Evolutionary conservation across 2,888 invertebrate genomes (phyloP), one percentile per base, ranked within the genome.

Genomic region (Noctua pronuba): DNA sequence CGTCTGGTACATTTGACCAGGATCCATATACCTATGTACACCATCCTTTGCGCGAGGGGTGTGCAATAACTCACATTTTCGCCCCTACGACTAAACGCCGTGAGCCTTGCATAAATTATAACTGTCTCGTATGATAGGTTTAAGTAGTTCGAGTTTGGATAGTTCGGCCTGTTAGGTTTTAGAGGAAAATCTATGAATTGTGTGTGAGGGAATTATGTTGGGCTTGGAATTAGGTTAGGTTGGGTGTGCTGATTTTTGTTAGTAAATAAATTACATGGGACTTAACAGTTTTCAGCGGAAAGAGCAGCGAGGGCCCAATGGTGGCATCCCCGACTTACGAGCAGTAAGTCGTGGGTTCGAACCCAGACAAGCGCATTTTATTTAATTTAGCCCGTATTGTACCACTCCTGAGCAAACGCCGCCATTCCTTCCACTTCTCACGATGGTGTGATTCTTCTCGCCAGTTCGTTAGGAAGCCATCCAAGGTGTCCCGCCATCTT

Each of bases 21-120:
- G 44, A 84, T 77, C 78, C 76, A 16, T 18, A 70, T 66, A 79
- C 64, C 52, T 68, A 41, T 69, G 58, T 58, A 65, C 62, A 55
- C 1, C 72, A 75, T 68, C 80, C 71, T 21, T 41, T 66, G 35
- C 28, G 46, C 60, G 16, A 68, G 75, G 72, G 73, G 69, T 79
- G 78, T 55, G 83, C 83, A 81, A 88, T 89, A 89, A 87, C 73
- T 89, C 86, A 89, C 79, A 84, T 88, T 87, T 84, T 85, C 88
- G 64, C 75, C 82, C 79, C 69, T 73, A 55, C 69, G 64, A 79
- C 81, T 83, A 87, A 86, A 85, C 82, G 85, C 65, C 73, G 71
- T 80, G 79, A 79, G 80, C 83, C 82, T 84, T 86, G 88, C 89
- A 90, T 90, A 89, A 89, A 89, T 89, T 90, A 89, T 87, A 85